phyloP scores from a whole-genome alignment of 1,140 invertebrate genomes.

The Batillaria attramentaria region DNA sequence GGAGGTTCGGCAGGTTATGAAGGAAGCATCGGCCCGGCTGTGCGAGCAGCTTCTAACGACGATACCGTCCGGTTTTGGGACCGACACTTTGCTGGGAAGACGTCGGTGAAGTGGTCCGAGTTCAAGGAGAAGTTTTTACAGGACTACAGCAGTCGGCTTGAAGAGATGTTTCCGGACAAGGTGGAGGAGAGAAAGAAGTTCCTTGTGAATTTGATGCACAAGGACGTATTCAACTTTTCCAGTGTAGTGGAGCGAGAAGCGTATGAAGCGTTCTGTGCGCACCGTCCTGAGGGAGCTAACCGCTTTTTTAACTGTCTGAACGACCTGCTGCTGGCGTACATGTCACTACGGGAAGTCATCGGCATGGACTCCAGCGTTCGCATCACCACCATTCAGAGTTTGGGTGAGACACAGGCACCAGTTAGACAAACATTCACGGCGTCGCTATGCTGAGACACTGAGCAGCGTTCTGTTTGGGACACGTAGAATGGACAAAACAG shows the following conservation, averaged over 20 bases:
- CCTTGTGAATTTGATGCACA: constrained; percentile 57
- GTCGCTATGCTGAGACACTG: too few relatives aligned
- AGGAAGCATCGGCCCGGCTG: background rate
- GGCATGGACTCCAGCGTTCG: constrained; percentile 61
- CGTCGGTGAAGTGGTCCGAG: constrained; percentile 39
- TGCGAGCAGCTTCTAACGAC: background rate
- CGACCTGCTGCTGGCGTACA: constrained; percentile 53
- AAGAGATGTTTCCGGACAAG: constrained; percentile 43
- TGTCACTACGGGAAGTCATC: constrained; percentile 61
- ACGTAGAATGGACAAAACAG: too few relatives aligned
- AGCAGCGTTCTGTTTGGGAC: too few relatives aligned
- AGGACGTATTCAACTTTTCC: constrained; percentile 56
- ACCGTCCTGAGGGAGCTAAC: constrained; percentile 45
- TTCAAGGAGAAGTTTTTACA: constrained; percentile 54
- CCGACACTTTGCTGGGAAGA: constrained; percentile 49
- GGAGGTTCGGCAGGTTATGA: constrained; percentile 21
- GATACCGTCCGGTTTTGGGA: constrained; percentile 51
- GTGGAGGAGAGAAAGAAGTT: constrained; percentile 50
- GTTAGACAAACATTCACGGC: too few relatives aligned
- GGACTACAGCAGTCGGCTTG: constrained; percentile 56
- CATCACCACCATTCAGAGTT: constrained; percentile 62
- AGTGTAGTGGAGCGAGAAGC: constrained; percentile 34
- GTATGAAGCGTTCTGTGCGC: constrained; percentile 56
- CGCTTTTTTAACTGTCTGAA: constrained; percentile 54
- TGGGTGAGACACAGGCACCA: constrained; percentile 47